phyloP scores from a whole-genome alignment of 2,797 vertebrate species.

The Acropternis orthonyx region DNA sequence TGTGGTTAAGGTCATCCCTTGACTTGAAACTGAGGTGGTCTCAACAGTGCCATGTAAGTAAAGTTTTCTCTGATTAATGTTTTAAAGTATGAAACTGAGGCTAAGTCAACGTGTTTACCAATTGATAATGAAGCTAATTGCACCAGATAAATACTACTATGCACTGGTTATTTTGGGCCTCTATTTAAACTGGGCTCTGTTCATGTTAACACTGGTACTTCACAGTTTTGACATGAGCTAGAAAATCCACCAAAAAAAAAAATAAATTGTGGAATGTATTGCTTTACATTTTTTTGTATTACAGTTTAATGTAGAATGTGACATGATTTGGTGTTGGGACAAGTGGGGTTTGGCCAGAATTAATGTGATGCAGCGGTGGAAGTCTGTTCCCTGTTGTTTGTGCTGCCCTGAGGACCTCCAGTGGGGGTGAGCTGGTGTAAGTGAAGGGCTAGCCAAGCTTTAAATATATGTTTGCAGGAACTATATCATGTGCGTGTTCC shows the following conservation, averaged over 20 bases:
- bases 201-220: background rate
- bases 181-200: background rate
- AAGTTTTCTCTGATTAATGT: background rate
- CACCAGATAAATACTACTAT: background rate
- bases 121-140: background rate
- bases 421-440: background rate
- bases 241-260: background rate
- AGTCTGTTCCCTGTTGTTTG: background rate
- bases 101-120: background rate
- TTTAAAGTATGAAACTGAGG: conserved; percentile 10
- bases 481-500: conserved; percentile 9
- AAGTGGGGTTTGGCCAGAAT: background rate
- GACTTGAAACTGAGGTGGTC: background rate
- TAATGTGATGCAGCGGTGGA: background rate
- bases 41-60: background rate
- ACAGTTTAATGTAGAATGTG: background rate
- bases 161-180: background rate
- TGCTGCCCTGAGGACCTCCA: conserved; percentile 49
- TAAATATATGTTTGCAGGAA: conserved; percentile 34
- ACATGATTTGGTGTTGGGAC: conserved; percentile 47
- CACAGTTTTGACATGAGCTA: background rate
- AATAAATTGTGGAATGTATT: background rate
- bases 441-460: background rate
- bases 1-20: background rate
- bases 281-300: background rate